Evolutionary conservation across 2,113 vertebrate species (phyloP).

Genomic region (Oncorhynchus tshawytscha): DNA sequence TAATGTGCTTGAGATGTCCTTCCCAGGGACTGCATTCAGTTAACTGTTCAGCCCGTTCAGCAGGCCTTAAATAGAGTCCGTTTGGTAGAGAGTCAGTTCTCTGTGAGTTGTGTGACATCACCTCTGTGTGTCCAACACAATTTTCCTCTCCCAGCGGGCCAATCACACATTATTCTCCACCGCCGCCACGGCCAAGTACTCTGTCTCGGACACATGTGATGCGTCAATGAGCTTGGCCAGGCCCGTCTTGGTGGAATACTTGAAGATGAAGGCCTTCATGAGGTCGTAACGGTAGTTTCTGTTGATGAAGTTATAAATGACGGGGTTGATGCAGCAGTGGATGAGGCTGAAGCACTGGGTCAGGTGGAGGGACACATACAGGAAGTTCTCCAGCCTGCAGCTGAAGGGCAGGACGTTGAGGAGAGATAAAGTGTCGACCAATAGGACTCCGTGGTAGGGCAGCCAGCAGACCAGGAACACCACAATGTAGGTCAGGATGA

Average conservation of each 20-base stretch:
- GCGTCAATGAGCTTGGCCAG: conserved; percentile 85
- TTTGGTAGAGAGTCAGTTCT: background rate
- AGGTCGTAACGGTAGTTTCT: conserved; percentile 87
- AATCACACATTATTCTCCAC: conserved; percentile 68
- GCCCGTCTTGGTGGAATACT: conserved; percentile 88
- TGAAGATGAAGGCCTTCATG: conserved; percentile 92
- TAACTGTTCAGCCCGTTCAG: background rate
- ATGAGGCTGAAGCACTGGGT: conserved; percentile 87
- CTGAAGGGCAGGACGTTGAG: conserved; percentile 80
- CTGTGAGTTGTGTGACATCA: background rate
- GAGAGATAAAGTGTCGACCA: conserved; percentile 82
- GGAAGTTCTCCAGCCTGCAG: conserved; percentile 83
- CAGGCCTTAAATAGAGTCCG: too few species aligned
- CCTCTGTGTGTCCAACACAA: background rate
- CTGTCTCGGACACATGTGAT: conserved; percentile 79
- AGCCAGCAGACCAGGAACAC: conserved; percentile 91
- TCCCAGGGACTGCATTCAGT: background rate
- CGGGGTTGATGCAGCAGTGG: conserved; percentile 89
- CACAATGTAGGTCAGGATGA: conserved; percentile 84
- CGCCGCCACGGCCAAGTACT: conserved; percentile 81
- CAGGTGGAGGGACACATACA: conserved; percentile 80
- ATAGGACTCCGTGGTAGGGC: conserved; percentile 81
- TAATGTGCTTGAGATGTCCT: background rate
- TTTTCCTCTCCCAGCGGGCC: conserved; percentile 30
- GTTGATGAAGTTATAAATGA: conserved; percentile 88